These are phyloP conservation scores for Tethya wilhelma DNA, from an alignment of 37 sponge, comb jelly and placozoan species.

Conservation along the genomic window DNA sequence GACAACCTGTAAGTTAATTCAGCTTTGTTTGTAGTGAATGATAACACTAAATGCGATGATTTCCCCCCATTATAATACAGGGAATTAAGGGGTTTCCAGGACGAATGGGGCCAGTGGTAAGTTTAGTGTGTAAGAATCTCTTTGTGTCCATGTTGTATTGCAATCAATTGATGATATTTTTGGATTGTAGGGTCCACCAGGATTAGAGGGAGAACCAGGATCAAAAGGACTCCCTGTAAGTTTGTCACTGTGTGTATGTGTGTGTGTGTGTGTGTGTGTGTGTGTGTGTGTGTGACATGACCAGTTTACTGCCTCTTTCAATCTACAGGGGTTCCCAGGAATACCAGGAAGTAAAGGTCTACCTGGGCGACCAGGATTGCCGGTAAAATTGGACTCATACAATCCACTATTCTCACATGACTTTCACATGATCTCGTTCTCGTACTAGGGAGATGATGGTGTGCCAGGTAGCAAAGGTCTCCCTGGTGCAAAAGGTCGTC, in stretches of 20 bases:
- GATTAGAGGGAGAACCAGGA: slow-evolving; percentile 40
- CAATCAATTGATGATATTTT: background rate
- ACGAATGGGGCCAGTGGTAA: background rate
- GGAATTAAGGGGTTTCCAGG: slow-evolving; percentile 39
- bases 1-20: slow-evolving; percentile 12
- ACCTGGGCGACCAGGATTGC: slow-evolving; percentile 13
- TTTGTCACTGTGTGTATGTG: background rate
- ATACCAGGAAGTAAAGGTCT: slow-evolving; percentile 5
- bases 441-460: slow-evolving; percentile 3
- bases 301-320: background rate
- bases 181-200: background rate
- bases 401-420: background rate
- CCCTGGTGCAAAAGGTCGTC: slow-evolving; percentile 29
- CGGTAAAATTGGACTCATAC: background rate
- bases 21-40: background rate
- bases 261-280: background rate
- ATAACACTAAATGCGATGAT: background rate
- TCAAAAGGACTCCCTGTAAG: slow-evolving; percentile 34
- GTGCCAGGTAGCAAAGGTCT: slow-evolving; percentile 24
- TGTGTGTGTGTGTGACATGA: background rate
- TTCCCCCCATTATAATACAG: background rate
- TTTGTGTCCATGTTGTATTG: background rate
- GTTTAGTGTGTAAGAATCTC: background rate
- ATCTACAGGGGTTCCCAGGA: background rate
- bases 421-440: background rate